phyloP scores from a whole-genome alignment of 2,797 vertebrate species.

The Falco columbarius region DNA sequence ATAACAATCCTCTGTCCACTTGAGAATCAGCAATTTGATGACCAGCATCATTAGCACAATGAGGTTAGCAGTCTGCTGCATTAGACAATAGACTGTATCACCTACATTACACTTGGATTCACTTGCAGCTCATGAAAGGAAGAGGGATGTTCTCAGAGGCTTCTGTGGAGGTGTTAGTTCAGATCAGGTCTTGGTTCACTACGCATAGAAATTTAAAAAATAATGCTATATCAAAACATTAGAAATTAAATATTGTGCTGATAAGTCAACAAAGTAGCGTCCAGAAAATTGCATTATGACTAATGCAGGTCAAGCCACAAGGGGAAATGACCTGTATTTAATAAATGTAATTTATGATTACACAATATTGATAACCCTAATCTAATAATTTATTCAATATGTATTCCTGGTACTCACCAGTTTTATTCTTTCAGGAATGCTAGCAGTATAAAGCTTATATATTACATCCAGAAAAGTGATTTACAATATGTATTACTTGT shows the following conservation, averaged over 20 bases:
- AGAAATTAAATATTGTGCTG: neutral
- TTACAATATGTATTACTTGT: neutral
- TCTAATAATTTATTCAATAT: neutral
- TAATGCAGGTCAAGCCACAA: constrained; percentile 6
- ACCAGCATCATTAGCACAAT: neutral
- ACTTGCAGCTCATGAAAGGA: neutral
- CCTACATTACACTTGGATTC: neutral
- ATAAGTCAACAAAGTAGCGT: neutral
- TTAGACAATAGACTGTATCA: neutral
- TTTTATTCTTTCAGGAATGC: neutral
- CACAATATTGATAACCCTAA: neutral
- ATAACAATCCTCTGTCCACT: neutral
- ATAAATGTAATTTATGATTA: constrained; percentile 3
- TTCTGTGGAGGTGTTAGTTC: neutral
- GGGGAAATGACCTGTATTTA: constrained; percentile 2
- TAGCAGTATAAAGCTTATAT: neutral
- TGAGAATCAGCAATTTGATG: neutral
- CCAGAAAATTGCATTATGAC: neutral
- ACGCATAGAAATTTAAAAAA: neutral
- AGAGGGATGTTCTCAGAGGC: neutral
- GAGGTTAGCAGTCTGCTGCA: neutral
- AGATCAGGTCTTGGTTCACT: neutral
- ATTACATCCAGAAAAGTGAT: neutral
- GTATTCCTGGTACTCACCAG: neutral
- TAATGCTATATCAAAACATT: neutral